These are phyloP conservation scores for Serranus cabrilla DNA, from an alignment of 2,797 vertebrate genomes.

Conservation along the genomic window DNA sequence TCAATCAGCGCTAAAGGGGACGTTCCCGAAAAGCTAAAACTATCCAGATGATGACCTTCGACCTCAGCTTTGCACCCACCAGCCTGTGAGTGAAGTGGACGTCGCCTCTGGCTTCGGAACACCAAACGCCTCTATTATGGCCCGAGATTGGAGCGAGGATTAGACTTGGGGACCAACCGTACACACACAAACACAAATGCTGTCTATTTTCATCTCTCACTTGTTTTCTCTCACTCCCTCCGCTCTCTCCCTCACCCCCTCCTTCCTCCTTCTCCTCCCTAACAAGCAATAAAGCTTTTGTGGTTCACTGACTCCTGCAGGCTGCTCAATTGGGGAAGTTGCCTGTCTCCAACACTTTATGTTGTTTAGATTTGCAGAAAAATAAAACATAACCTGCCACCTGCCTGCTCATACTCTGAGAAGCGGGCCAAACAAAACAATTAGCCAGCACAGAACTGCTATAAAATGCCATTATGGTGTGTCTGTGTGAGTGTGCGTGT, in stretches of 20 bases:
- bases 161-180: slow-evolving; percentile 39
- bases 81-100: slow-evolving; percentile 64
- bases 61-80: slow-evolving; percentile 67
- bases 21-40: slow-evolving; percentile 81
- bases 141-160: slow-evolving; percentile 39
- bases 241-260: not conserved
- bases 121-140: slow-evolving; percentile 55
- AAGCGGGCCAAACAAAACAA: slow-evolving; percentile 70
- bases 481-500: slow-evolving; percentile 34
- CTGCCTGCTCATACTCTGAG: slow-evolving; percentile 51
- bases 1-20: slow-evolving; percentile 77
- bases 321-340: slow-evolving; percentile 64
- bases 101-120: slow-evolving; percentile 63
- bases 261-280: slow-evolving; percentile 46
- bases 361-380: slow-evolving; percentile 74
- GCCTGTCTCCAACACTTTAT: slow-evolving; percentile 70
- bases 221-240: slow-evolving; percentile 39
- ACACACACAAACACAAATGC: slow-evolving; percentile 29
- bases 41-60: slow-evolving; percentile 87
- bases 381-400: slow-evolving; percentile 73
- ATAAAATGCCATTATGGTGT: slow-evolving; percentile 60
- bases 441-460: slow-evolving; percentile 63
- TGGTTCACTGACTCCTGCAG: slow-evolving; percentile 60
- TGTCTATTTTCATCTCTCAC: slow-evolving; percentile 54
- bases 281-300: slow-evolving; percentile 73